Evolutionary conservation across 2,888 invertebrate species (phyloP).

Genomic region (Mechanitis messenoides): DNA sequence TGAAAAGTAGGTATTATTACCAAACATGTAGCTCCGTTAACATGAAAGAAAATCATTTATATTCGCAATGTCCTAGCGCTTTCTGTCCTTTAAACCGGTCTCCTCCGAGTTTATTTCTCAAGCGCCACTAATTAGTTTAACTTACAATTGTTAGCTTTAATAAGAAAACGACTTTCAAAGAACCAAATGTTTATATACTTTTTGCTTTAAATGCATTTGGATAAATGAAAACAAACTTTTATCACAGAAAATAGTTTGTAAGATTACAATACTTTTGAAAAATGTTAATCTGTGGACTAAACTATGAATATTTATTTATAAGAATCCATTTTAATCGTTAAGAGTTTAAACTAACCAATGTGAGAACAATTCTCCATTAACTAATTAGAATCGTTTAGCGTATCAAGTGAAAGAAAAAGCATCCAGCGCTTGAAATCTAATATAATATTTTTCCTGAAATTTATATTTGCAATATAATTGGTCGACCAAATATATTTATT

Average conservation of each 20-base stretch:
- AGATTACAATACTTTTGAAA: too few relatives aligned
- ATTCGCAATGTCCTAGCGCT: conserved; percentile 1
- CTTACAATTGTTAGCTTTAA: background rate
- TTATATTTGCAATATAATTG: too few relatives aligned
- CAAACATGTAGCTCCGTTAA: background rate
- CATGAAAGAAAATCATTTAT: background rate
- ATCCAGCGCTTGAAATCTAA: background rate
- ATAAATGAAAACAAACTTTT: too few relatives aligned
- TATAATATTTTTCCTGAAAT: too few relatives aligned
- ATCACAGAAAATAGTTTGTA: too few relatives aligned
- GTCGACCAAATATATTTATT: too few relatives aligned
- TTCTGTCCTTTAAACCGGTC: background rate
- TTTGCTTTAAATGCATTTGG: too few relatives aligned
- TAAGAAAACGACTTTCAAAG: background rate
- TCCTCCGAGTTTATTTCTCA: background rate
- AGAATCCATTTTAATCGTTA: too few relatives aligned
- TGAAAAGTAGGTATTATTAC: background rate
- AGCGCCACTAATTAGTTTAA: conserved; percentile 5
- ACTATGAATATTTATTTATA: too few relatives aligned
- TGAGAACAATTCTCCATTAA: background rate
- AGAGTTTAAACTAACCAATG: background rate
- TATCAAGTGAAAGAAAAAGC: background rate
- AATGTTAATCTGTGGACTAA: too few relatives aligned
- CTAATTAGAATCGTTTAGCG: background rate
- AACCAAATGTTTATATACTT: too few relatives aligned